Evolutionary conservation across 1,140 invertebrate species (phyloP).

Genomic region (Antheraea mylitta): DNA sequence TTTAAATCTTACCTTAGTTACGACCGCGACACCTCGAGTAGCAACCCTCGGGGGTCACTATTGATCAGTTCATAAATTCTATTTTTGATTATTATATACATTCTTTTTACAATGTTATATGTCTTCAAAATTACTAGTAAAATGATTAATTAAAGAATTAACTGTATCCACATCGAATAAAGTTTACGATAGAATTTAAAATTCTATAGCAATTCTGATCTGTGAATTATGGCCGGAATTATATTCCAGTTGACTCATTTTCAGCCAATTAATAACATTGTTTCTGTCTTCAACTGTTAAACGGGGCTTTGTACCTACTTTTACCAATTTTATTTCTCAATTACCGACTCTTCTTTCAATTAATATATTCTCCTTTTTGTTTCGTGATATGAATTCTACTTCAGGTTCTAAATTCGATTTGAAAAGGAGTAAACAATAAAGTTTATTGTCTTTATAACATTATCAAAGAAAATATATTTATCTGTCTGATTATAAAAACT

Average conservation of each 20-base stretch:
- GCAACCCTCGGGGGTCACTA: no score
- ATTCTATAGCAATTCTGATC: background rate
- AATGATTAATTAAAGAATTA: background rate
- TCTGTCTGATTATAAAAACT: no score
- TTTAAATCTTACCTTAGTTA: no score
- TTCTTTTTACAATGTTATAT: no score
- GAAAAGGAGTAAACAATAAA: background rate
- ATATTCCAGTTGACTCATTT: background rate
- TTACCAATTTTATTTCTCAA: slow-evolving; percentile 3
- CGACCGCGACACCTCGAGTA: no score
- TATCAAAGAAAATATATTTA: no score
- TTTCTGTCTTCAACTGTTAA: slow-evolving; percentile 1
- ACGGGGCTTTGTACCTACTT: background rate
- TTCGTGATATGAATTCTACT: background rate
- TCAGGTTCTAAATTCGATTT: background rate
- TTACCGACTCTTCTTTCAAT: background rate
- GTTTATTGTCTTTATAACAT: background rate
- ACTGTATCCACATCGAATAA: background rate
- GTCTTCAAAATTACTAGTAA: no score
- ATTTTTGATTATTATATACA: no score
- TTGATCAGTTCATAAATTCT: no score
- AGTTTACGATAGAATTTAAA: background rate
- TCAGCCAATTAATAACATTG: slow-evolving; percentile 6
- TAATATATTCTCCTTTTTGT: slow-evolving; percentile 2
- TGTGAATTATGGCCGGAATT: background rate